phyloP scores from a whole-genome alignment of 2,113 vertebrate species.

The Colistium nudipinnis region DNA sequence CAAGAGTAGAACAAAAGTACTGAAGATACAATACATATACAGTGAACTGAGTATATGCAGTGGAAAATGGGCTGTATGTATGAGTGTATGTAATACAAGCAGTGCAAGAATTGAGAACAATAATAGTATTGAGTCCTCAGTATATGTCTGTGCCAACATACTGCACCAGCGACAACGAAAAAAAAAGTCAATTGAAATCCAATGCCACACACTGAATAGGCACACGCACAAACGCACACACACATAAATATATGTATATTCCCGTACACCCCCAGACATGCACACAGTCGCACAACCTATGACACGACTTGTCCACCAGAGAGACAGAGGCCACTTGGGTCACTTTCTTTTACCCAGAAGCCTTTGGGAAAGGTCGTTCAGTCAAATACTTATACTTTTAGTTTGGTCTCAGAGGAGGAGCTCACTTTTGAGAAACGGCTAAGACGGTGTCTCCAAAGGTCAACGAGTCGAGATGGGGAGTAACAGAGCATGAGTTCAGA shows the following conservation, averaged over 20 bases:
- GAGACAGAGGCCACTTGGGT: slow-evolving; percentile 61
- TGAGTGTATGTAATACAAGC: no score
- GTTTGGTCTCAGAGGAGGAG: slow-evolving; percentile 69
- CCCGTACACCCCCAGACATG: background rate
- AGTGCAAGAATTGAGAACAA: no score
- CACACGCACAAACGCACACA: background rate
- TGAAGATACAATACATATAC: no score
- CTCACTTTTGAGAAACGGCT: slow-evolving; percentile 56
- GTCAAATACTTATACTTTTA: slow-evolving; percentile 80
- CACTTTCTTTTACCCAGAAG: slow-evolving; percentile 74
- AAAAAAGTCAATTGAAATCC: no score
- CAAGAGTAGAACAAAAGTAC: no score
- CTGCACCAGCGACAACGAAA: no score
- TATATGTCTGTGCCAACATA: no score
- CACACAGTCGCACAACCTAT: background rate
- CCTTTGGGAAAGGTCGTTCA: slow-evolving; percentile 68
- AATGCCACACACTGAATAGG: background rate
- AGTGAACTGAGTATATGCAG: no score
- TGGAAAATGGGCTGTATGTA: no score
- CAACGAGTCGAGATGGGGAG: slow-evolving; percentile 53
- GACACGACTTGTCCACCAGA: slow-evolving; percentile 47
- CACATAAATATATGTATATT: slow-evolving; percentile 18
- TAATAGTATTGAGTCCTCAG: no score
- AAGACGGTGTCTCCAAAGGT: slow-evolving; percentile 71
- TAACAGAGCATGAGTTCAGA: slow-evolving; percentile 67